A percentile compares a stretch with the other conserved stretches of the same genome.
phyloP scores from a whole-genome alignment of 64 coral and sea anemone genomes.

The Acropora yongei region DNA sequence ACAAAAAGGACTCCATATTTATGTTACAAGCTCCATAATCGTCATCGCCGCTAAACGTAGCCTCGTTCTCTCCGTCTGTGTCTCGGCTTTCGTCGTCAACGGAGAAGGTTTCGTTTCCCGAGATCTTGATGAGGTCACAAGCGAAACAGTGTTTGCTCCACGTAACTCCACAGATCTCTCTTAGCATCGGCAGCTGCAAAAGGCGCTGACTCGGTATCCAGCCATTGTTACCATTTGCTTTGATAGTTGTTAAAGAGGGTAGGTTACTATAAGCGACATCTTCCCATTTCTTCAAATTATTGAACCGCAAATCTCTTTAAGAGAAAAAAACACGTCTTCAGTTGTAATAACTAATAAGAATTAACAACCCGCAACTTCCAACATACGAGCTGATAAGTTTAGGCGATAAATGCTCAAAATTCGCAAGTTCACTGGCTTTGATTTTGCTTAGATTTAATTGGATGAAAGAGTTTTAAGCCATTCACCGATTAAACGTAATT shows the following conservation, averaged over 20 bases:
- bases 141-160: slow-evolving; percentile 73
- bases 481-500: too few relatives aligned
- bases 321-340: neutral
- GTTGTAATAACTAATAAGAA: neutral
- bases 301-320: slow-evolving; percentile 76
- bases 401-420: too few relatives aligned
- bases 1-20: slow-evolving; percentile 10
- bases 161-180: slow-evolving; percentile 67
- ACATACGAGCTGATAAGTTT: too few relatives aligned
- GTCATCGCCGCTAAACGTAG: slow-evolving; percentile 12
- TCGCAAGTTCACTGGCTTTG: too few relatives aligned
- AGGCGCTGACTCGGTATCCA: slow-evolving; percentile 66
- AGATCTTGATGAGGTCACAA: slow-evolving; percentile 67
- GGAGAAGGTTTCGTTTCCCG: neutral
- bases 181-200: slow-evolving; percentile 64
- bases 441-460: too few relatives aligned
- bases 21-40: neutral
- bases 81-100: slow-evolving; percentile 32
- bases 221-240: slow-evolving; percentile 58
- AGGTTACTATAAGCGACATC: slow-evolving; percentile 29
- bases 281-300: slow-evolving; percentile 63
- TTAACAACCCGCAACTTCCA: neutral
- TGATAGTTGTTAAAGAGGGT: slow-evolving; percentile 49
- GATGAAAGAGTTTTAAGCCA: too few relatives aligned
- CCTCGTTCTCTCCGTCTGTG: slow-evolving; percentile 39